Evolutionary conservation across 2,888 invertebrate genomes (phyloP), one percentile per base, ranked within the genome.

Genomic region (Dusona sp.): DNA sequence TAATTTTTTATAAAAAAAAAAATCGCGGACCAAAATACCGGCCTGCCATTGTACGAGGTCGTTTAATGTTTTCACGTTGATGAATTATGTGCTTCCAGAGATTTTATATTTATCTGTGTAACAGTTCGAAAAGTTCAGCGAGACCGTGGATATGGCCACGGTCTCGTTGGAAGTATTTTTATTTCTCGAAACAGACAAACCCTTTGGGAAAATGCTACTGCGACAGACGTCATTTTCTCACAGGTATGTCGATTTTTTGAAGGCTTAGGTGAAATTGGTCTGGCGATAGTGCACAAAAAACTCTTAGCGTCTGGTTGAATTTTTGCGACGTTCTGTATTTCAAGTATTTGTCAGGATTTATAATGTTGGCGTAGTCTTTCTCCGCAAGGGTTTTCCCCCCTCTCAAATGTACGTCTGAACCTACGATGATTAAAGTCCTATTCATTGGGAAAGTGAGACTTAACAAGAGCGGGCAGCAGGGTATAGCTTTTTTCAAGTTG

Each of bases 301-400:
- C 74, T 51, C 57, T 57, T 51, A 42, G 54, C 36, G 68, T 65
- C 36, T 64, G 57, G 19, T 36, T 45, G 33, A 19, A 38, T 79
- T 86, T 73, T 78, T 84, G 57, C 86, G 64, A 74, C 68, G 67
- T 51, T 77, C 45, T 82, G 79, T 65, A 42, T 38, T 54, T 79
- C 74, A 51, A 51, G 48, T 68, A 61, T 68, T 79, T 51, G 68
- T 3, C 42, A 38, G 78, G 48, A 51, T 51, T 42, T 87, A 85
- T 83, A 87, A 89, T 83, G 86, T 81, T 79, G 85, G 87, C 85
- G 81, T 29, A 45, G 73, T 72, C 78, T 86, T 45, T 70, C 70
- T 73, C 16, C 73, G 16, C 64, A 33, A n/a, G 22, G 22, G 42
- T 22, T 83, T 73, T 51, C 29, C 36, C 67, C 77, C 67, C 36